Evolutionary conservation across 2,113 vertebrate species (phyloP).

Genomic region (Motacilla tschutschensis): DNA sequence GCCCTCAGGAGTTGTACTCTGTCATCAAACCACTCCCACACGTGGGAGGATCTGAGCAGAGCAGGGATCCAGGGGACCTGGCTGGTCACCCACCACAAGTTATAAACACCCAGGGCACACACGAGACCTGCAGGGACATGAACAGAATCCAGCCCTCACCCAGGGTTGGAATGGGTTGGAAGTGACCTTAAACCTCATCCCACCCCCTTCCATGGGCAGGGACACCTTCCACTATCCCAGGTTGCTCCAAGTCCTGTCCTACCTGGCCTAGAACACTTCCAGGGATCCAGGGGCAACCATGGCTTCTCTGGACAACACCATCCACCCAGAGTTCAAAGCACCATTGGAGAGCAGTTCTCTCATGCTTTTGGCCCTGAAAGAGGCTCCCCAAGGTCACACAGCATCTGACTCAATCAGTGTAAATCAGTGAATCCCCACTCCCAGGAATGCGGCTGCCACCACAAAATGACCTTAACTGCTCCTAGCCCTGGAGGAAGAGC

Average conservation of each 20-base stretch:
- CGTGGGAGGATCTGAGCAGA: not conserved
- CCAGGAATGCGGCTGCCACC: not conserved
- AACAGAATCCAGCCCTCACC: not conserved
- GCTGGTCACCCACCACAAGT: not conserved
- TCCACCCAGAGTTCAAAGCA: not conserved
- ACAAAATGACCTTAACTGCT: not conserved
- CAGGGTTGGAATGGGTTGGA: not conserved
- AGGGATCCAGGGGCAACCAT: not conserved
- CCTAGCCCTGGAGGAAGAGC: not conserved
- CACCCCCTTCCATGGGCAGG: no score
- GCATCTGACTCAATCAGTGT: not conserved
- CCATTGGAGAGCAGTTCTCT: not conserved
- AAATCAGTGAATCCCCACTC: not conserved
- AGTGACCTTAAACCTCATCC: not conserved
- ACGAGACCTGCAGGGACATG: not conserved
- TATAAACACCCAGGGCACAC: fast-evolving
- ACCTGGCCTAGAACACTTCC: not conserved
- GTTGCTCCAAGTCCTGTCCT: not conserved
- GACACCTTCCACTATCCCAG: not conserved
- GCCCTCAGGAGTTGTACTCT: not conserved
- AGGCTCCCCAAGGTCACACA: not conserved
- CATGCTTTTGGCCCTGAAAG: not conserved
- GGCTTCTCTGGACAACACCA: not conserved
- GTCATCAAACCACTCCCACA: not conserved
- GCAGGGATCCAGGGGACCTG: not conserved